Evolutionary conservation across 1,140 invertebrate species (phyloP), one percentile per base, ranked within the genome.

Genomic region (Olivierus martensii): DNA sequence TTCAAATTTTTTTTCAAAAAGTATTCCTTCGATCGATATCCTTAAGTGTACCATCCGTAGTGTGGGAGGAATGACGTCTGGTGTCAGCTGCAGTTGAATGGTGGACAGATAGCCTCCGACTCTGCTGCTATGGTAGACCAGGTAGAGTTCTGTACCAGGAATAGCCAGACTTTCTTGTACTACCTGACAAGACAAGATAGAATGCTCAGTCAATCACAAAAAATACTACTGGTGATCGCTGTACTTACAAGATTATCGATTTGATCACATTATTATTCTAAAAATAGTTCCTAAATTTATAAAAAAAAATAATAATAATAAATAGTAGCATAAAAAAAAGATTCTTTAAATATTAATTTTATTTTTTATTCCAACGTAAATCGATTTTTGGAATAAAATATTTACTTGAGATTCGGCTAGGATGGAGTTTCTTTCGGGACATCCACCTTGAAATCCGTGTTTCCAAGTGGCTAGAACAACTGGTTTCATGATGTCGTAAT

Each of bases 141-240:
- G 61, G 53, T 71, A 65, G 3, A 72, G 61, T 39, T 69, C 61
- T 2, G 90, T 73, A 19, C 88, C 89, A 4, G 91, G 90, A 56
- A 97, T 91, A 10, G 81, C 77, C 51, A 96, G 84, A 53, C 85
- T 88, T 72, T 97, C 91, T 71, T 95, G 91, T 0, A 96, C 79
- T 61, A 94, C 91, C 79, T 91, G 85, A 44, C 19, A 21, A 35
- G 39, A 36, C 14, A 15, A 17, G 28, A 28, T 28, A 28, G 28
- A 28, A 28, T 28, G 28, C 9, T 28, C 28, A 9, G 28, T 28
- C 28, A 28, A 28, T 28, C 28, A 28, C 9, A 28, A 4, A 28
- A 28, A 28, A 28, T 1, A 28, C n/a, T n/a, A n/a, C n/a, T n/a
- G n/a, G n/a, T n/a, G n/a, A n/a, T n/a, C n/a, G n/a, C n/a, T n/a